Percentiles rank a stretch among this genome's conserved stretches.
phyloP scores from a whole-genome alignment of 2,113 vertebrate genomes.

The Campylomormyrus numenius region DNA sequence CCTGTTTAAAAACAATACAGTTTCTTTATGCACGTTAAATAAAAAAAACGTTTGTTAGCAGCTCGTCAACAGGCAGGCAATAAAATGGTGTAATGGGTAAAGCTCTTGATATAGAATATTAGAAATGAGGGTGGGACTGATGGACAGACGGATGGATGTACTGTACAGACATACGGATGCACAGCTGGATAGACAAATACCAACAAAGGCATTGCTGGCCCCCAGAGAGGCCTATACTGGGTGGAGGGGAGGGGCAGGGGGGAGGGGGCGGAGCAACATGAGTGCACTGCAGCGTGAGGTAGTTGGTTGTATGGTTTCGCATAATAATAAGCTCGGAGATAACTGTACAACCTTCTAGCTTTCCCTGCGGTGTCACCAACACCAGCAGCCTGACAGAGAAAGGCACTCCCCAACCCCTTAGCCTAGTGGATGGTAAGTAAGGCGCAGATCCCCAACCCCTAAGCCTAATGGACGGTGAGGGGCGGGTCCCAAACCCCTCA shows the following conservation, averaged over 20 bases:
- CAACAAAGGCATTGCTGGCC: not conserved
- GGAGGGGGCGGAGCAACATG: not conserved
- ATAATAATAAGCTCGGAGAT: conserved; percentile 73
- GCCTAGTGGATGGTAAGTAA: not conserved
- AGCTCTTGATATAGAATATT: not conserved
- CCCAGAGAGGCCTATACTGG: not conserved
- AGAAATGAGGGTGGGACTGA: not conserved
- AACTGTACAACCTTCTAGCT: conserved; percentile 79
- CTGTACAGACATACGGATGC: not conserved
- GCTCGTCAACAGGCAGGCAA: not conserved
- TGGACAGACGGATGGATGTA: not conserved
- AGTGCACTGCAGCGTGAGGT: conserved; percentile 70
- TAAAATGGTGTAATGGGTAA: not conserved
- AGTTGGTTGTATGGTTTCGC: conserved; percentile 78
- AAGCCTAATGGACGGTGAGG: not conserved
- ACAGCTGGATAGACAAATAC: not conserved
- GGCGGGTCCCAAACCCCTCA: not conserved
- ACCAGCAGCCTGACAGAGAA: conserved; percentile 33
- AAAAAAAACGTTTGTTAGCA: not conserved
- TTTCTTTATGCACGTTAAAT: not conserved
- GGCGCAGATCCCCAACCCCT: not conserved
- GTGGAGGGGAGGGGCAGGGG: not conserved
- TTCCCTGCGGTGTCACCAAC: conserved; percentile 63
- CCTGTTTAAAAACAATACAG: not conserved
- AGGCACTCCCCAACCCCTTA: not conserved